Base-by-base conservation (phyloP, 2,113 vertebrate species). In the Camelus dromedarius region DNA sequence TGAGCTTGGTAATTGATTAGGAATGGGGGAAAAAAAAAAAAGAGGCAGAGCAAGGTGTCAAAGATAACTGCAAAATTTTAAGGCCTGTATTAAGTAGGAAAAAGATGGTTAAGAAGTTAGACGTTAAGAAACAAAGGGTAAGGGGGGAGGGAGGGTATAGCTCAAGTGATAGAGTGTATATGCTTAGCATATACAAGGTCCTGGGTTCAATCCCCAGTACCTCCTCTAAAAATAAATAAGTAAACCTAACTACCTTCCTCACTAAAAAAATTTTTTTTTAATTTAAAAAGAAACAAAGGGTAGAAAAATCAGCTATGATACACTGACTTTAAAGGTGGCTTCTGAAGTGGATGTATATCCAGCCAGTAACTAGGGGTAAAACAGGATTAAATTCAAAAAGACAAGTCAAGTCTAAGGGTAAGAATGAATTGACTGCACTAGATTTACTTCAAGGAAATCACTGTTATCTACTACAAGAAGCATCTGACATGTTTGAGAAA, bases 391-490 rank as follows among this genome's bases (percentile, higher is more conserved):
- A 88, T n/a, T 95, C 38, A 96, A 89, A 89, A 24, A 70, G 54
- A 85, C 7, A 93, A 58, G 28, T 22, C 66, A 96, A 80, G 16
- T 84, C 20, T 56, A 82, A 6, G 4, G 2, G 5, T 46, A 91
- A 96, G 24, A 95, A 81, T 72, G 19, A 95, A 92, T 1, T 88
- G 75, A 79, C 22, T 26, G 60, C 58, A 46, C 20, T 91, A 77
- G 13, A 94, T 72, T 91, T 30, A 95, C 83, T 88, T 77, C 20
- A 84, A 79, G 58, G 14, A 89, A 95, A 85, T 73, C 42, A 97
- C 48, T 73, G 6, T 26, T 26, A 84, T 42, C n/a, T 80, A 84
- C 35, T 81, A 0, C 28, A 72, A 92, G 28, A 93, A 90, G 42
- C 30, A 64, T 69, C 15, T 92, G 73, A 64, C 16, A 85, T 67